Base-by-base conservation (phyloP, 2,797 vertebrate genomes). In the Sebastes taczanowskii region DNA sequence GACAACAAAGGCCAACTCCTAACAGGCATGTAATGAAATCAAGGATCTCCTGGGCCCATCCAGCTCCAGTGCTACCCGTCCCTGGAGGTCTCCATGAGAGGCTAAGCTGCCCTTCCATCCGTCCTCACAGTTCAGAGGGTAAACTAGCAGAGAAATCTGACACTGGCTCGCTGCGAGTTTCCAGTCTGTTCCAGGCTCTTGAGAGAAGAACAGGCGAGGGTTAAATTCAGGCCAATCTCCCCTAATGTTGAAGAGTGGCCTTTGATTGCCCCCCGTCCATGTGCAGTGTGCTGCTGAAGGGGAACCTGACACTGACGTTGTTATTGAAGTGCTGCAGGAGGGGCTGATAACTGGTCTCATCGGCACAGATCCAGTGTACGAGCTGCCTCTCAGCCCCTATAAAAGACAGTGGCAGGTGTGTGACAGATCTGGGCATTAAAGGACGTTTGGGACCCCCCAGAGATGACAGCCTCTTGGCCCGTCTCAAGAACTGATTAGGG, bases 351-450 rank as follows among this genome's bases (percentile, higher is more conserved):
- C 93, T 85, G 82, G 82, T 89, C 92, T 94, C 93, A 91, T 94
- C 88, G 81, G 85, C 87, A 66, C 67, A 71, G 92, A 89, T 92
- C 88, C 89, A 89, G 88, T 74, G 78, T 82, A 72, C 61, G 76
- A 87, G 81, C 84, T 30, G 87, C 78, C 86, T 80, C 90, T 78
- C 68, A 65, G 83, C 77, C 72, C 83, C 74, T 72, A 66, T 93
- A 93, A 95, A 93, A 84, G 94, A 96, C 94, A 92, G 92, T 88
- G 91, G 89, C 95, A 96, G 95, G 92, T 95, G 95, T 92, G 90
- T 90, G 93, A 94, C 87, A 90, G 94, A 95, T 92, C 91, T 73
- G 82, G 85, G 91, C 74, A 81, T 84, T 87, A 84, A 85, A 89
- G 78, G 83, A 92, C 71, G 27, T 84, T 92, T 64, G 81, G 83